phyloP scores from a whole-genome alignment of 2,888 invertebrate species.

The Mythimna loreyi region DNA sequence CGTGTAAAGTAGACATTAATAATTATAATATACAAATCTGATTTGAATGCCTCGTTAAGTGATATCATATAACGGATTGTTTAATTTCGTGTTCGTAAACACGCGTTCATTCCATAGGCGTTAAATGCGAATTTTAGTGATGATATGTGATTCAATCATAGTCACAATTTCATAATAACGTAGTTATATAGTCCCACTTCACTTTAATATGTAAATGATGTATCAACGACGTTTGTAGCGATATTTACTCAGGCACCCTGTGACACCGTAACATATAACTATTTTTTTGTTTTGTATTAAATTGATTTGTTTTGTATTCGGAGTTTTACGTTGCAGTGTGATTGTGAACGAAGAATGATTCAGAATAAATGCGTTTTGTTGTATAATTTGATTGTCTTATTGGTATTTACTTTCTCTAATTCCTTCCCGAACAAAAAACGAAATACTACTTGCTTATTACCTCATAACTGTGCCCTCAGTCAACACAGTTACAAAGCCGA shows the following conservation, averaged over 20 bases:
- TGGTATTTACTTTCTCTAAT: neutral
- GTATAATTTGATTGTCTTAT: constrained; percentile 47
- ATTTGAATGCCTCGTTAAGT: neutral
- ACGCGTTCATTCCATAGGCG: constrained; percentile 48
- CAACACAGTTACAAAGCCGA: too few species aligned
- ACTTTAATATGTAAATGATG: constrained; percentile 33
- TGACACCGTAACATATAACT: constrained; percentile 44
- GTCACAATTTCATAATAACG: constrained; percentile 50
- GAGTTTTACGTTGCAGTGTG: constrained; percentile 61
- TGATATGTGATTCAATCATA: constrained; percentile 28
- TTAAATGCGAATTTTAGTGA: constrained; percentile 30
- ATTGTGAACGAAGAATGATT: constrained; percentile 58
- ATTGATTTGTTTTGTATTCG: constrained; percentile 61
- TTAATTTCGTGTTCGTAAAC: constrained; percentile 15
- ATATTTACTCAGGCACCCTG: constrained; percentile 44
- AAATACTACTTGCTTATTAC: neutral
- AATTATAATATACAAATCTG: neutral
- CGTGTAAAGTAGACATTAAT: too few species aligned
- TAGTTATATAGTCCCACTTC: constrained; percentile 29
- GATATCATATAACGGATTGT: constrained; percentile 19
- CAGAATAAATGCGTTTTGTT: constrained; percentile 69
- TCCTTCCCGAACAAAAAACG: too few species aligned
- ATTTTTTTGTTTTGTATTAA: constrained; percentile 43
- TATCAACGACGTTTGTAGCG: constrained; percentile 34
- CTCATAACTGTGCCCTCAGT: neutral